Base-by-base conservation (phyloP, 1,140 invertebrate genomes). In the Drosophila murphyi region DNA sequence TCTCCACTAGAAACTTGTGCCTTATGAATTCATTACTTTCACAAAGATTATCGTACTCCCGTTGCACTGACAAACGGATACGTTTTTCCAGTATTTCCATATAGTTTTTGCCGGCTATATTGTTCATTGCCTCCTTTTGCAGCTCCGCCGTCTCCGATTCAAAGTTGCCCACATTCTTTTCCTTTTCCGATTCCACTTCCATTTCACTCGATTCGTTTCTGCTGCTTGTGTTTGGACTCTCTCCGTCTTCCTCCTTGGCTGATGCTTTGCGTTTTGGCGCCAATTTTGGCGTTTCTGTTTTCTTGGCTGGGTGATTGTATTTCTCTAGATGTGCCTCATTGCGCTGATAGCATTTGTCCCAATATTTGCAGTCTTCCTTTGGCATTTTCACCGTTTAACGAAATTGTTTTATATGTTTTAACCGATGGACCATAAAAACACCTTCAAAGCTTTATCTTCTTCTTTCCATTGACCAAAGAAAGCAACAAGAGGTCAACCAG, bases 341-440 rank as follows among this genome's bases (percentile, higher is more conserved):
- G 92, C 96, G 97, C 86, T 97, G 96, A 93, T 98, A 98, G 93
- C 97, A 98, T 78, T 96, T 95, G 20, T 80, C 92, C 39, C 96
- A 96, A 91, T 97, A 98, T 93, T 96, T 96, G 92, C 97, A 98
- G 55, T 92, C 76, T 43, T 77, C 71, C 59, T 92, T 92, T 0
- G 90, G 77, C 90, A 91, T 91, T 77, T 47, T 68, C 60, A 47
- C 0, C 52, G 5, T 31, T 54, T 64, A 32, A 41, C 50, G 55
- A 62, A 48, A 37, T 52, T 48, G n/a, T 51, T 72, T 32, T 37
- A 52, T 63, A 68, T 60, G 5, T 28, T 34, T 20, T 35, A 8
- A 8, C 7, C 41, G 57, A 39, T 60, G 45, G n/a, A 35, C 32
- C n/a, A 50, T n/a, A 72, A 50, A 51, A 43, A 57, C 51, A 50